Evolutionary conservation across 2,113 vertebrate genomes (phyloP), one percentile per base, ranked within the genome.

Genomic region (Clarias magur): DNA sequence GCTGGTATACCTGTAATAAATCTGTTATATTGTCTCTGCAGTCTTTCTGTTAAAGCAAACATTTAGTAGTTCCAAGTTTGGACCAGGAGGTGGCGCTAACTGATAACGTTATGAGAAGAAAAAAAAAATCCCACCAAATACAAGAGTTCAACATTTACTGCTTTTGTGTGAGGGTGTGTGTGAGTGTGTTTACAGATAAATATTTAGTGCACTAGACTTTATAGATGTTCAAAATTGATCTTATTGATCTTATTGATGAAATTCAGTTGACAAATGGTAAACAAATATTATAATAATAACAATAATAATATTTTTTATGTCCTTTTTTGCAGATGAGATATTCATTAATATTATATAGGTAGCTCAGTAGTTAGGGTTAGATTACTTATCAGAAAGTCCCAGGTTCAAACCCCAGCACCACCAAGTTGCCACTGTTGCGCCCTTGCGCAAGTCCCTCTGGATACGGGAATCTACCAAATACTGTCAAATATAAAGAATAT

Each of bases 41-140:
- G 7, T 72, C 34, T 72, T 15, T 34, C 68, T 38, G 30, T 72
- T 72, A 19, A 72, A 21, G 21, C 8, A 38, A 72, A 38, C 16
- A 21, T 48, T 76, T 7, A 27, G 72, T 57, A 30, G 54, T 67
- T 79, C 48, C 30, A 12, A 38, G 19, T 38, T 79, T 65, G 1
- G 19, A 57, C 42, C 84, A 79, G 78, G 68, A 86, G 84, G 27
- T 57, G 84, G 84, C 60, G 48, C 84, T 86, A 68, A 27, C 57
- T 56, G 73, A 86, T 56, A 80, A 65, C 19, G 8, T 8, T 65
- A 34, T 34, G n/a, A 63, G 12, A 4, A 59, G 63, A 85, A 48
- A 53, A 56, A 48, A 38, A 38, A 38, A 2, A 2, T 2, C 34
- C 48, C 2, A 48, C 7, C 15, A 42, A 16, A 27, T 78, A 5